Evolutionary conservation across 2,797 vertebrate genomes (phyloP), one percentile per base, ranked within the genome.

Genomic region (Anguilla marmorata): DNA sequence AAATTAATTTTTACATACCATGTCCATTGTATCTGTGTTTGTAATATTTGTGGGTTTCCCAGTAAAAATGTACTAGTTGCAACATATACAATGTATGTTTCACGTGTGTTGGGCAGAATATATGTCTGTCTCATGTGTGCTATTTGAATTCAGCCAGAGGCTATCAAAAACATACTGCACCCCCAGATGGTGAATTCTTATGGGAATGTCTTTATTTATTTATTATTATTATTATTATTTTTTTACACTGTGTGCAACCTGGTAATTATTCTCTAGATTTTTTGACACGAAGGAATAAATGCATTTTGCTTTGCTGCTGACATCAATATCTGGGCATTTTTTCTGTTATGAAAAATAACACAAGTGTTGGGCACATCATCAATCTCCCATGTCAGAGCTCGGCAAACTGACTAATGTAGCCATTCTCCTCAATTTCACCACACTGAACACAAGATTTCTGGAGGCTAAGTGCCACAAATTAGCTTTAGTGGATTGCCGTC

Each of bases 221-320:
- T n/a, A 37, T 41, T 41, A 41, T 41, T 41, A 41, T 41, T 41
- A 41, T 41, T 37, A 16, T 41, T 76, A 21, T 37, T 16, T 37
- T 37, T 76, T 48, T 79, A 24, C 56, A 76, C 41, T 54, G 24
- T 82, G 87, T 69, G 58, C 87, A 33, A 37, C 0, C 83, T 80
- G 16, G 86, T 89, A 89, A 90, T 91, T 90, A 90, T 85, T 83
- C 86, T 66, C 84, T 56, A 86, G 82, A 84, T 63, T 85, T 41
- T 69, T 1, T 89, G 86, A 80, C 58, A 85, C 86, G 87, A n/a
- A n/a, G 86, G 33, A 69, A 86, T 11, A 74, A 91, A 88, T 85
- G 74, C 82, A 80, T 87, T 90, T 86, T 56, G 58, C 88, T 88
- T 88, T 84, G 86, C 54, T 72, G 85, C 86, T 89, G 88, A 85